Evolutionary conservation across 1,140 invertebrate genomes (phyloP), one percentile per base, ranked within the genome.

Genomic region (Dysdera silvatica): DNA sequence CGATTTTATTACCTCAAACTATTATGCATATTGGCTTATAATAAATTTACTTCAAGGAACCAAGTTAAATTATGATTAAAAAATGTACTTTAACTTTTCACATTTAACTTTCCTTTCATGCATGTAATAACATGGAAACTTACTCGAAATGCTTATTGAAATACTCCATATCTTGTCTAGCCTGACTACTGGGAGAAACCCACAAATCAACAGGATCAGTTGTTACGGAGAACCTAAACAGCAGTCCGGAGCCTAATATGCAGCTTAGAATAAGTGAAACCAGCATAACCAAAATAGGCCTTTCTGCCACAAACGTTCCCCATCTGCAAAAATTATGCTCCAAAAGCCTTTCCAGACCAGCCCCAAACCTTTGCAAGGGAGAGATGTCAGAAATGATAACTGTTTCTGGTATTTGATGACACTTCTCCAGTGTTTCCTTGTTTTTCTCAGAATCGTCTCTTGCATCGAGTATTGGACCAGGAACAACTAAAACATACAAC

Each of bases 151-250:
- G 86, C 4, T 82, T 82, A 74, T 99, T 94, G 75, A 92, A 99
- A 77, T 87, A 98, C 62, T 91, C 82, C 65, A 87, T 84, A 77
- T 99, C 93, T 8, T 86, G 71, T 4, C 96, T 81, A 3, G 93
- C 91, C 33, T 86, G 81, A 0, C 90, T 95, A 41, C 80, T 78
- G 0, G 91, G 87, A 0, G 94, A 85, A 0, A 95, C 94, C 96
- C 96, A 99, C 23, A 99, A 78, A 77, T 98, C 86, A 0, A 99
- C 94, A 0, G 96, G 96, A 81, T 99, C 87, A 0, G 92, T 98
- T 4, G 91, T 96, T 2, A 95, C 78, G 60, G 82, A 73, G 52
- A 90, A 83, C 48, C 70, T 33, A 5, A 66, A 45, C 4, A 70
- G 57, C 82, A 80, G 82, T 74, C 73, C 91, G 79, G 47, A 88